Evolutionary conservation across 2,113 vertebrate genomes (phyloP), one percentile per base, ranked within the genome.

Genomic region (Acrocephalus kingi): DNA sequence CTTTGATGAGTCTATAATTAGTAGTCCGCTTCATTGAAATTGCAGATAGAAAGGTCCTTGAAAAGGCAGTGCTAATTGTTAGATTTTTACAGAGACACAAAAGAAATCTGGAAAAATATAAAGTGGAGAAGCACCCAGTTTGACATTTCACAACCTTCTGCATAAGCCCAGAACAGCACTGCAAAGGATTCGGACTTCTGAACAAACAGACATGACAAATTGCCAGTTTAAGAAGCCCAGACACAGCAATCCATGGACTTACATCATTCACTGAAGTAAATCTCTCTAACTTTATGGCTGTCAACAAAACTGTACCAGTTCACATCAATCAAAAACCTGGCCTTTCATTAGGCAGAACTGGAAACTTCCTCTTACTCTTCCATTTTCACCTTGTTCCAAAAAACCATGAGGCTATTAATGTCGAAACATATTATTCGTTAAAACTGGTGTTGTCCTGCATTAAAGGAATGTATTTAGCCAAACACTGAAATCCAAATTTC

Each of bases 81-180:
- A 73, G 45, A 85, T 75, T 88, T 92, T 86, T 90, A 72, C 45
- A 94, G 62, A 77, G 31, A 55, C 41, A 91, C 71, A 90, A 89
- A 97, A 93, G 78, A 85, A 87, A 93, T 83, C 4, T 77, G 94
- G 94, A 93, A 93, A 95, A 95, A 72, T n/a, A 92, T 77, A 94
- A 96, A 96, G 87, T 77, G 64, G 64, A 87, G 92, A 94, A 95
- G 67, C 69, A 72, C 35, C 71, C 84, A 56, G 71, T 75, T 89
- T 96, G 92, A 95, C 80, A 96, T 95, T 96, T 95, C 95, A 95
- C 95, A 96, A 89, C 49, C 71, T 92, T 94, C 83, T 86, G 56
- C n/a, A 7, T 72, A 84, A 35, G 49, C 87, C 92, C 85, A 92
- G 93, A 96, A 93, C 84, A 95, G 72, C 58, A 68, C 79, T 84